A percentile compares a stretch with the other conserved stretches of the same genome.
Conservation (phyloP, 2,113 vertebrate genomes). For the Pelobates fuscus region DNA sequence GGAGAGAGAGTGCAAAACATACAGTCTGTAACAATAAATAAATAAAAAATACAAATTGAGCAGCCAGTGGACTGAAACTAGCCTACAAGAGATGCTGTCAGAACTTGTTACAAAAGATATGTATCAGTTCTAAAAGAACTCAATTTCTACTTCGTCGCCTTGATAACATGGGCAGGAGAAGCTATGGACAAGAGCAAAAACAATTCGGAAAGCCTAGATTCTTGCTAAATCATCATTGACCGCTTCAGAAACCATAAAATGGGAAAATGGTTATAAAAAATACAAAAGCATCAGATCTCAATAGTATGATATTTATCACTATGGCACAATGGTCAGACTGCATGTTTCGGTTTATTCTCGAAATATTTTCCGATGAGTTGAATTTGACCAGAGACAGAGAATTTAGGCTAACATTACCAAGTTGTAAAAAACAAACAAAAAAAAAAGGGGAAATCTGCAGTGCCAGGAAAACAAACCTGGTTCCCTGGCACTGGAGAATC, state of each 20-base stretch:
- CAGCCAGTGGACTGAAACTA: conserved; percentile 10
- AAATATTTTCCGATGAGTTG: no score
- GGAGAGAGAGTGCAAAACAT: no score
- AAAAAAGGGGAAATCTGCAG: no score
- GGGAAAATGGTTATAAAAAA: not conserved
- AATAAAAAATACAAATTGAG: conserved; percentile 14
- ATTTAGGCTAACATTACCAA: no score
- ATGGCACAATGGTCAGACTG: no score
- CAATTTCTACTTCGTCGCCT: conserved; percentile 11
- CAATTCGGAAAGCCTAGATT: not conserved
- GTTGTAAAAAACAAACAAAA: no score
- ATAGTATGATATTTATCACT: not conserved
- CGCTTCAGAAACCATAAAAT: not conserved
- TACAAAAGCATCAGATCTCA: not conserved
- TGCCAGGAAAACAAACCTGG: no score
- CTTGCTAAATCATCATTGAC: not conserved
- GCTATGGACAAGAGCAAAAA: conserved; percentile 22
- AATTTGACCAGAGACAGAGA: no score
- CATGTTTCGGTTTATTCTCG: no score
- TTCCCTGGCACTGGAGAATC: no score
- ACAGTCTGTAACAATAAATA: conserved; percentile 2
- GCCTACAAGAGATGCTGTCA: conserved; percentile 27
- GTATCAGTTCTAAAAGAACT: conserved; percentile 26
- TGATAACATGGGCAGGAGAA: conserved; percentile 25
- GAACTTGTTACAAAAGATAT: conserved; percentile 26